Evolutionary conservation across 2,797 vertebrate genomes (phyloP).

Genomic region (Rhynchonycteris naso): DNA sequence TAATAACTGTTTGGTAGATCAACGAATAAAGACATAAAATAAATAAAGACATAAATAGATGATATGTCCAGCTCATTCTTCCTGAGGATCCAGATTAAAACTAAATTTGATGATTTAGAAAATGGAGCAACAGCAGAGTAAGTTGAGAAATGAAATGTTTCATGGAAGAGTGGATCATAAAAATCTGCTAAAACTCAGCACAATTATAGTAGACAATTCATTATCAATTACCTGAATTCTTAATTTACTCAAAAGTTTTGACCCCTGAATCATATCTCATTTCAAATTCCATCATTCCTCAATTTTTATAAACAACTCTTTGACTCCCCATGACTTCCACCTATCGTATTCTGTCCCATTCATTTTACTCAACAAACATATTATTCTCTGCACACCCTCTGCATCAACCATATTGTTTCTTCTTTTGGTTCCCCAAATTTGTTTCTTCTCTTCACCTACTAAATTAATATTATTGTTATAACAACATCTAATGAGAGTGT

Average conservation of each 20-base stretch:
- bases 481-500: background rate
- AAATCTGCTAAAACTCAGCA: background rate
- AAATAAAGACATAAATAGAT: background rate
- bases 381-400: background rate
- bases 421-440: background rate
- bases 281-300: background rate
- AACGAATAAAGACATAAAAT: background rate
- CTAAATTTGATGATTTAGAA: background rate
- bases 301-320: background rate
- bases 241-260: background rate
- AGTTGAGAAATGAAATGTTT: background rate
- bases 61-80: background rate
- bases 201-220: background rate
- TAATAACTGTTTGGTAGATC: background rate
- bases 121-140: background rate
- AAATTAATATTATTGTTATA: background rate
- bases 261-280: background rate
- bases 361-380: background rate
- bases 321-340: accelerated
- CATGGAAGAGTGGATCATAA: background rate
- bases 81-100: background rate
- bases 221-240: background rate
- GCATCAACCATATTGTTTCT: background rate
- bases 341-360: background rate
- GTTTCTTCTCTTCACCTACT: background rate